A percentile compares a stretch with the other conserved stretches of the same genome.
Evolutionary conservation across 2,113 vertebrate species (phyloP).

Genomic region (Mugil cephalus): DNA sequence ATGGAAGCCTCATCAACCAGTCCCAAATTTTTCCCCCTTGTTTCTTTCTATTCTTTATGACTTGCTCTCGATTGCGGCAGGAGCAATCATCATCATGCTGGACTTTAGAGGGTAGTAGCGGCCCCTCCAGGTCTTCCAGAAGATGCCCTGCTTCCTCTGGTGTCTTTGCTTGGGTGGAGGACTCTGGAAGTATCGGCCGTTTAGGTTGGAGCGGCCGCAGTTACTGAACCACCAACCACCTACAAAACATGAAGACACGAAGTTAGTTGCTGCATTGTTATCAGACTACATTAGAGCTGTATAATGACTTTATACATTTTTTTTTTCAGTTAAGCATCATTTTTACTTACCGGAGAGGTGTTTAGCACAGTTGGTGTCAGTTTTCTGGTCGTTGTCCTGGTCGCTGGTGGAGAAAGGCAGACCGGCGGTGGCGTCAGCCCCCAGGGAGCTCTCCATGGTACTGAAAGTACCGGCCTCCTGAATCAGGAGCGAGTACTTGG

Average conservation of each 20-base stretch:
- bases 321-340: background rate
- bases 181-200: conserved; percentile 91
- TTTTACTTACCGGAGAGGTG: conserved; percentile 89
- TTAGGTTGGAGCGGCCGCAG: conserved; percentile 91
- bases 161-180: conserved; percentile 90
- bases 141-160: conserved; percentile 93
- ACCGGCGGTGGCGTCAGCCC: conserved; percentile 77
- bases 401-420: conserved; percentile 94
- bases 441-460: conserved; percentile 85
- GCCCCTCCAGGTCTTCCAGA: conserved; percentile 97
- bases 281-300: background rate
- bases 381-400: conserved; percentile 90
- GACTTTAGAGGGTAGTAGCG: conserved; percentile 94
- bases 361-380: conserved; percentile 93
- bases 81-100: conserved; percentile 91
- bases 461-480: conserved; percentile 75
- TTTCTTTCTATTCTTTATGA: conserved; percentile 69
- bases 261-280: conserved; percentile 14
- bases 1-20: conserved; percentile 26
- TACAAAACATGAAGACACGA: conserved; percentile 52
- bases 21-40: conserved; percentile 34
- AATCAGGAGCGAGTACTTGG: conserved; percentile 88
- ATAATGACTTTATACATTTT: too few species aligned
- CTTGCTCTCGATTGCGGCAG: conserved; percentile 73
- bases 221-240: conserved; percentile 99